Evolutionary conservation across 2,113 vertebrate genomes (phyloP), one percentile per base, ranked within the genome.

Genomic region (Conger conger): DNA sequence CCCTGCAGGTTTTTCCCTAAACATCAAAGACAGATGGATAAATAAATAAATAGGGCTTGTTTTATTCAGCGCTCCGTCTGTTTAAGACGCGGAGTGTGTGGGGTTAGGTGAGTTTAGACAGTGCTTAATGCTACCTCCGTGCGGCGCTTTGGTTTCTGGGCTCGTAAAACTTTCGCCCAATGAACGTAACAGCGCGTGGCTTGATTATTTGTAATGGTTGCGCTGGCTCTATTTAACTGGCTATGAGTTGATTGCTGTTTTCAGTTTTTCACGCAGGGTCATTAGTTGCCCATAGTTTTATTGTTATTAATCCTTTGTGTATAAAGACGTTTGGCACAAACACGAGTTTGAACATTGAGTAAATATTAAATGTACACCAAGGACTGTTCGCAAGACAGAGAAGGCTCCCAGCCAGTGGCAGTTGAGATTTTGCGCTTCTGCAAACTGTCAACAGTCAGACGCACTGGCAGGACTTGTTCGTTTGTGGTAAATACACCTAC

Each of bases 1-100:
- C 89, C 90, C 86, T 83, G 85, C 85, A n/a, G 83, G 87, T 93
- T 89, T 88, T 85, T 82, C 30, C 86, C 88, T 89, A 91, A 88
- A 91, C 91, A 93, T 94, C 92, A 93, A 91, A 91, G 88, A 88
- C 83, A 87, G 81, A 89, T 88, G 90, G 79, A 91, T 94, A 94
- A 94, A 94, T 94, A 94, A 94, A 93, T 92, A 93, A 86, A 94
- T 91, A 90, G 92, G 85, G 42, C 87, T 93, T 95, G 89, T 93
- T 94, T 94, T 94, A 94, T 94, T 94, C 89, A 94, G 86, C 81
- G 37, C 15, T 15, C 37, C 35, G 80, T 81, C 40, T 83, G 37
- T 17, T 35, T 79, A 54, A 82, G 87, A 82, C 85, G 83, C 84
- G 68, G 85, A 88, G 86, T 88, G 89, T 85, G 89, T 90, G 90